Percentiles rank a stretch among this genome's conserved stretches.
Evolutionary conservation across 1,140 invertebrate genomes (phyloP).

Genomic region (Drosophila virilis): DNA sequence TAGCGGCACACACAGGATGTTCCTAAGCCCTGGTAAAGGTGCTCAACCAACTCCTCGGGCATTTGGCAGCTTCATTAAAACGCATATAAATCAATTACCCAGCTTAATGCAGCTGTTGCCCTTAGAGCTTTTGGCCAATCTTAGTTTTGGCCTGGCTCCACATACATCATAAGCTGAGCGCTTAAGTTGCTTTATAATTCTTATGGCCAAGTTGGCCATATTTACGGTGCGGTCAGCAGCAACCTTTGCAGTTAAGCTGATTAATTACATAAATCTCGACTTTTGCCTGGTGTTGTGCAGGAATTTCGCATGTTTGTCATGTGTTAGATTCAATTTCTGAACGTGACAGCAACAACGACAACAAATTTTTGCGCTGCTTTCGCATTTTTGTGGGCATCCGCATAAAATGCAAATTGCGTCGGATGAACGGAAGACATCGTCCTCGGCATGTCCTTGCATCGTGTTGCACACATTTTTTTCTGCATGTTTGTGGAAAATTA

Average conservation of each 20-base stretch:
- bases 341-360: neutral
- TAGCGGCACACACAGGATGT: neutral
- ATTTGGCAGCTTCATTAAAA: constrained; percentile 59
- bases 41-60: constrained; percentile 7
- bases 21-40: constrained; percentile 17
- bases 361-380: neutral
- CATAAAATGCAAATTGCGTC: constrained; percentile 35
- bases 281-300: constrained; percentile 8
- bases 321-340: neutral
- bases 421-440: neutral
- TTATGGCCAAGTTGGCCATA: constrained; percentile 27
- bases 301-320: constrained; percentile 27
- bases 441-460: constrained; percentile 3
- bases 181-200: constrained; percentile 41
- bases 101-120: constrained; percentile 50
- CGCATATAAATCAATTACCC: constrained; percentile 69
- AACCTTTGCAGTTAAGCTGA: constrained; percentile 39
- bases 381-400: constrained; percentile 5
- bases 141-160: neutral
- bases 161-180: neutral
- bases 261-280: constrained; percentile 54
- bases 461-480: constrained; percentile 7
- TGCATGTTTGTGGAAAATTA: too few relatives aligned
- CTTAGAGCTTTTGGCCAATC: neutral
- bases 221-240: neutral